phyloP scores from a whole-genome alignment of 2,797 vertebrate species.

The Taeniopygia guttata region DNA sequence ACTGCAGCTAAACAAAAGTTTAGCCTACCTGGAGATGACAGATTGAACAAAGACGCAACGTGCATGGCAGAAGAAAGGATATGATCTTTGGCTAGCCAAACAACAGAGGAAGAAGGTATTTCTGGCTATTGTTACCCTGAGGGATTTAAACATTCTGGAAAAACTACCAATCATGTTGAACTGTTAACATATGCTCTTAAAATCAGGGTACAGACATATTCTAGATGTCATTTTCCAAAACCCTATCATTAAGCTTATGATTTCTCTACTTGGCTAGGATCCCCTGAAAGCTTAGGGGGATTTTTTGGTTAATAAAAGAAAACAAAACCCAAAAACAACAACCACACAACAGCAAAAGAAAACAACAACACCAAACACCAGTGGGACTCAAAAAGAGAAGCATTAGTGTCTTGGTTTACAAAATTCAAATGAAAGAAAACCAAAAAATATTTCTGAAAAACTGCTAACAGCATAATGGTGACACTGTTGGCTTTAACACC shows the following conservation, averaged over 20 bases:
- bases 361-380: background rate
- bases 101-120: constrained; percentile 54
- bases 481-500: background rate
- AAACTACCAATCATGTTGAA: background rate
- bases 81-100: constrained; percentile 33
- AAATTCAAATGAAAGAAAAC: background rate
- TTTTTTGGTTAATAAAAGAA: background rate
- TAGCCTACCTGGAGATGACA: constrained; percentile 54
- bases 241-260: background rate
- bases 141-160: constrained; percentile 37
- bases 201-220: constrained; percentile 7
- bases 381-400: background rate
- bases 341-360: background rate
- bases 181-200: constrained; percentile 46
- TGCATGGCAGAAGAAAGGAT: constrained; percentile 47
- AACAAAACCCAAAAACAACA: background rate
- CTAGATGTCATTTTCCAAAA: constrained; percentile 2
- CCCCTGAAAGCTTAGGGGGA: background rate
- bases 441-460: background rate
- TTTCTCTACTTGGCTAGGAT: background rate
- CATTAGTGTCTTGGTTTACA: background rate
- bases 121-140: constrained; percentile 56
- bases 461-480: background rate
- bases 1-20: constrained; percentile 47
- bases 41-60: constrained; percentile 11